Evolutionary conservation across 2,113 vertebrate species (phyloP), one percentile per base, ranked within the genome.

Genomic region (Brienomyrus brachyistius): DNA sequence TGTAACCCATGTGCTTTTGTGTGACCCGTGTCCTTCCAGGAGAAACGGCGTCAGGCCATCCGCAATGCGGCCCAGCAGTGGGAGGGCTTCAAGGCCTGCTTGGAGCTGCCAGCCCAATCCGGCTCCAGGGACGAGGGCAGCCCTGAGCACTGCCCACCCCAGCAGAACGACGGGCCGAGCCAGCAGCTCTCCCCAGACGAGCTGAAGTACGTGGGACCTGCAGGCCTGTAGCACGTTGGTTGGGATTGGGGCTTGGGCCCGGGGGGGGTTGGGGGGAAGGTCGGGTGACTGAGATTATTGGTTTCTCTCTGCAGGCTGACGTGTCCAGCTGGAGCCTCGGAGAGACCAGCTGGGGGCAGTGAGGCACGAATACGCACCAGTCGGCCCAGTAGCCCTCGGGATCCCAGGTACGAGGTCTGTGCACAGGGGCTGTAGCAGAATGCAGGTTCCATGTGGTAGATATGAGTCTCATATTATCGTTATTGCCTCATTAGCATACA

Each of bases 41-140:
- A 97, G 40, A 97, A 97, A 94, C 97, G 96, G 86, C 93, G 96
- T 4, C 91, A 97, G 89, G 96, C 95, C 0, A 96, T 97, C 84
- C 93, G 92, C 90, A 96, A 96, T 45, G 94, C 97, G 50, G 96
- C 96, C 70, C 95, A 90, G 0, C 95, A 96, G 0, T 97, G 96
- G 96, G 96, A 97, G 91, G 93, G 48, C 87, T 1, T 91, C 91
- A 91, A 92, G 88, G 91, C 94, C 88, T 90, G 70, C 47, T 59
- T 90, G 77, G 90, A 88, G 27, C 31, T 88, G 17, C 90, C 93
- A 88, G 90, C 92, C 86, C 93, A 94, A 83, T 94, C 95, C 13
- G 88, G 93, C 47, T 35, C 66, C 40, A 91, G 91, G 88, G 95
- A 93, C 2, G 84, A 90, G 0, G 90, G 89, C 40, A 92, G 90